Evolutionary conservation across 2,888 invertebrate genomes (phyloP).

Genomic region (Malthinus flaveolus): DNA sequence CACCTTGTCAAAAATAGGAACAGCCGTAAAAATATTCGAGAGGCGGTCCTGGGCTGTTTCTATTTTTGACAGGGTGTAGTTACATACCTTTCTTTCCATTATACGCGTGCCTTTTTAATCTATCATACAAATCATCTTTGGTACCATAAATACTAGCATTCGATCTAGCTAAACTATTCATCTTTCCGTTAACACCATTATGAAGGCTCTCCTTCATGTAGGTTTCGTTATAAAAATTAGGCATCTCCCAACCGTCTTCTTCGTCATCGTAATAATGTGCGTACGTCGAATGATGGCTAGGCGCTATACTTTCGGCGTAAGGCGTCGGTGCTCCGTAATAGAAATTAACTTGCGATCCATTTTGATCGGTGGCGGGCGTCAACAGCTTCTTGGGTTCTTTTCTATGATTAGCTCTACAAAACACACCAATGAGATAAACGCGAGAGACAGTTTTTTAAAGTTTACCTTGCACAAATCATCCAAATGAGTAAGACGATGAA

Average conservation of each 20-base stretch:
- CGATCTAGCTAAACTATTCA: constrained; percentile 90
- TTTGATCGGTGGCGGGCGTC: constrained; percentile 86
- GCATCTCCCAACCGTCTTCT: constrained; percentile 97
- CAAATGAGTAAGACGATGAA: constrained; percentile 90
- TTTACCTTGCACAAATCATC: constrained; percentile 93
- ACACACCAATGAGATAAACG: constrained; percentile 1
- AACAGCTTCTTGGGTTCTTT: constrained; percentile 91
- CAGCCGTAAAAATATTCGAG: too few species aligned
- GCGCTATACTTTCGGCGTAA: constrained; percentile 93
- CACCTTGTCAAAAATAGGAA: too few species aligned
- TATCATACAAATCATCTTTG: constrained; percentile 93
- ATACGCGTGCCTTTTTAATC: constrained; percentile 93
- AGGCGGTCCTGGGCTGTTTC: too few species aligned
- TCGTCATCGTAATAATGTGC: constrained; percentile 96
- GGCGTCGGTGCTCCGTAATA: constrained; percentile 94
- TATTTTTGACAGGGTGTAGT: too few species aligned
- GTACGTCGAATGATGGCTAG: constrained; percentile 93
- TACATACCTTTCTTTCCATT: constrained; percentile 89
- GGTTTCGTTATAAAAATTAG: constrained; percentile 94
- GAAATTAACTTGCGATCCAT: constrained; percentile 93
- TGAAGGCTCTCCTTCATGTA: constrained; percentile 94
- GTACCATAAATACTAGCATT: constrained; percentile 94
- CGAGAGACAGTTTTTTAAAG: background rate
- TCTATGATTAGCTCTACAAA: constrained; percentile 74
- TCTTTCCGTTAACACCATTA: constrained; percentile 79